Percentiles rank a stretch among this genome's conserved stretches.
Evolutionary conservation across 2,113 vertebrate species (phyloP).

Genomic region (Pedetes capensis): DNA sequence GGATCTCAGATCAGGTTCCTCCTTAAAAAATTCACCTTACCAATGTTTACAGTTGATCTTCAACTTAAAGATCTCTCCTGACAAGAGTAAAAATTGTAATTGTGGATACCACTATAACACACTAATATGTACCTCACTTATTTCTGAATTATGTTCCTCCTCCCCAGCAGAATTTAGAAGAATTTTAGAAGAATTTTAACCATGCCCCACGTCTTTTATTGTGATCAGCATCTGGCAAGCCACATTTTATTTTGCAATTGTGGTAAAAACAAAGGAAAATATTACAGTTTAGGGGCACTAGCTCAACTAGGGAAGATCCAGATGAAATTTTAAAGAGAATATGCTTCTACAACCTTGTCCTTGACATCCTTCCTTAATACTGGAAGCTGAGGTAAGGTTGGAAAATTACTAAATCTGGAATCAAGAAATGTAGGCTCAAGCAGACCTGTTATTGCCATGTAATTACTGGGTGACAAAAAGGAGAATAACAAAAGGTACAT

Average conservation of each 20-base stretch:
- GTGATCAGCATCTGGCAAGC: background rate
- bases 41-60: too few relatives aligned
- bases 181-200: background rate
- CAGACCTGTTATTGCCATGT: background rate
- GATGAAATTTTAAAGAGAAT: background rate
- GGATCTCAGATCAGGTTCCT: too few relatives aligned
- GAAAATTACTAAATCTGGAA: background rate
- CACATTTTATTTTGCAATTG: conserved; percentile 7
- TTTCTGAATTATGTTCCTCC: background rate
- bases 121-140: too few relatives aligned
- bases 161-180: background rate
- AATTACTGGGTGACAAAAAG: background rate
- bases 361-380: background rate
- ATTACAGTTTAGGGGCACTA: background rate
- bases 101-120: too few relatives aligned
- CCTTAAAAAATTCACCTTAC: too few relatives aligned
- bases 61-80: too few relatives aligned
- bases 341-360: background rate
- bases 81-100: too few relatives aligned
- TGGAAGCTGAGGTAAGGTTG: background rate
- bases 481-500: background rate
- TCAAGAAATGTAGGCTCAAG: background rate
- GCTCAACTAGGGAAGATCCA: background rate
- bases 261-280: background rate
- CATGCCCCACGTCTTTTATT: background rate